Conservation (phyloP, 2,797 vertebrate genomes). For the Acrocephalus scirpaceus region DNA sequence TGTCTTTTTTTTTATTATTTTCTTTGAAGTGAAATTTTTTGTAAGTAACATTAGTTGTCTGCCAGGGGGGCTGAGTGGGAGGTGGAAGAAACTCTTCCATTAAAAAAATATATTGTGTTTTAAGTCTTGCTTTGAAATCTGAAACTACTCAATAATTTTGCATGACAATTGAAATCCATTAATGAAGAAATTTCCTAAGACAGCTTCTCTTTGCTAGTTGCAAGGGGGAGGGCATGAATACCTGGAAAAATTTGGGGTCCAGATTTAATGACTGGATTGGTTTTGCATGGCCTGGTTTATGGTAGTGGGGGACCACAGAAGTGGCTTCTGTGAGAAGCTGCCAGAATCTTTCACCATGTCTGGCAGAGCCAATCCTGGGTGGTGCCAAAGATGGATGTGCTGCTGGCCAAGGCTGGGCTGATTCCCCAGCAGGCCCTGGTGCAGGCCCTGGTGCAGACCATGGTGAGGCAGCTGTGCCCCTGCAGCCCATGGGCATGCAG, state of each 20-base stretch:
- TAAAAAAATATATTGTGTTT: background rate
- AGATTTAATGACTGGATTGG: background rate
- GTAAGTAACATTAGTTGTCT: background rate
- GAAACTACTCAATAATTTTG: background rate
- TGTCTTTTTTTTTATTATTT: background rate
- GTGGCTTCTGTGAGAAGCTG: background rate
- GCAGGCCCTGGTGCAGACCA: background rate
- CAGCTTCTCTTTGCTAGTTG: background rate
- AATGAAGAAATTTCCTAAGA: background rate
- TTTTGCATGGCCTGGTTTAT: background rate
- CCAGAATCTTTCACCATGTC: background rate
- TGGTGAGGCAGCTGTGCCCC: background rate
- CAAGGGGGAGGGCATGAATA: background rate
- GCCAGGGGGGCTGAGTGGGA: background rate
- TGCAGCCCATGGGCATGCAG: background rate
- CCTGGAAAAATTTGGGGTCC: background rate
- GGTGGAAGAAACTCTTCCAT: background rate
- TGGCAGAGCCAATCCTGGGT: accelerated
- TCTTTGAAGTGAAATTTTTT: slow-evolving; percentile 31
- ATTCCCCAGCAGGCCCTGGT: background rate
- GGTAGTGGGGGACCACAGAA: background rate
- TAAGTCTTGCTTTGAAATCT: slow-evolving; percentile 4
- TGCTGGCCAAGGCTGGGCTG: accelerated
- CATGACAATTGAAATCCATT: background rate
- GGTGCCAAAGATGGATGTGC: background rate